Evolutionary conservation across 2,113 vertebrate genomes (phyloP).

Genomic region (Pristiophorus japonicus): DNA sequence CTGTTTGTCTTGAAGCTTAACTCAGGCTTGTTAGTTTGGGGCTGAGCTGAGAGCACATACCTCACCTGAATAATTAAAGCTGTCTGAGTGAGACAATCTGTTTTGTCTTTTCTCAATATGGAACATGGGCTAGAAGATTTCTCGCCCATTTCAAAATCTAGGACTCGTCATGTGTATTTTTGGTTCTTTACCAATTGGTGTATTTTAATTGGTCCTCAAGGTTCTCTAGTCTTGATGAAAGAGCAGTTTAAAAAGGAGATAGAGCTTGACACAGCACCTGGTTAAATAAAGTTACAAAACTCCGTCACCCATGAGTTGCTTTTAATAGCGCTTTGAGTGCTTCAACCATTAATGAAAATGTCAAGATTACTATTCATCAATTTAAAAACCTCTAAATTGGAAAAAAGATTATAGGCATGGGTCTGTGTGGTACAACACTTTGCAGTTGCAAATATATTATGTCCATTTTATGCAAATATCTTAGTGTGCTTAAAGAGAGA

Average conservation of each 20-base stretch:
- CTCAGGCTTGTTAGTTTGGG: not conserved
- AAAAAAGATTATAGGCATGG: not conserved
- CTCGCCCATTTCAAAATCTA: not conserved
- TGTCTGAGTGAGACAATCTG: not conserved
- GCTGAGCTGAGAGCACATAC: not conserved
- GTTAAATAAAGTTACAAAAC: not conserved
- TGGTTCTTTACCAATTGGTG: not conserved
- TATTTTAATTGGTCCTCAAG: not conserved
- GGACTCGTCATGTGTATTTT: not conserved
- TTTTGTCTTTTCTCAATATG: not conserved
- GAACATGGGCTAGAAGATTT: not conserved
- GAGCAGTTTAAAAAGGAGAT: not conserved
- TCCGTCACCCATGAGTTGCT: not conserved
- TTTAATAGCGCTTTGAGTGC: not conserved
- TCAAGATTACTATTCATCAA: not conserved
- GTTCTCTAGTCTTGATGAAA: not conserved
- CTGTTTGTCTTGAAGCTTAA: not conserved
- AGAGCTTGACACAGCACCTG: not conserved
- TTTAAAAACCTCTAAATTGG: slow-evolving; percentile 7
- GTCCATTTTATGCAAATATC: not conserved
- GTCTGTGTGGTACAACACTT: not conserved
- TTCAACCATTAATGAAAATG: not conserved
- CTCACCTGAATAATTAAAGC: not conserved
- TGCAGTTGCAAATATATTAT: not conserved
- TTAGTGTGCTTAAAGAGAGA: not conserved